These are phyloP conservation scores for Echeneis naucrates DNA, from an alignment of 2,797 vertebrate species.

Conservation along the genomic window DNA sequence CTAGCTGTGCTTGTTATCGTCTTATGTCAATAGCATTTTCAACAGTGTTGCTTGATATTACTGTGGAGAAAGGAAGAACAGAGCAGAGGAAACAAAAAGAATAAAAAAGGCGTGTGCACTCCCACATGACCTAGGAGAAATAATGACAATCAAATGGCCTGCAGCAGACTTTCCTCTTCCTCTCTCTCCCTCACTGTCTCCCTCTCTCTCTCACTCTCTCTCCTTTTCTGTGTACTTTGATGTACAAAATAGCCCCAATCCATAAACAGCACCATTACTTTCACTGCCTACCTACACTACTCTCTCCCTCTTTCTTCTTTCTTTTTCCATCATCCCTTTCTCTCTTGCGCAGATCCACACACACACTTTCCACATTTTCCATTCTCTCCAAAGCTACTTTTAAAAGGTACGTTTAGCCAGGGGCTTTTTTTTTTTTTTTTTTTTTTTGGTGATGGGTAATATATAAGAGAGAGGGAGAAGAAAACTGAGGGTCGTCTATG, in stretches of 20 bases:
- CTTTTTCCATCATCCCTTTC: slow-evolving; percentile 45
- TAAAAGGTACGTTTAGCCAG: slow-evolving; percentile 67
- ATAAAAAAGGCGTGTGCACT: slow-evolving; percentile 74
- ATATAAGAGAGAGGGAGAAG: slow-evolving; percentile 43
- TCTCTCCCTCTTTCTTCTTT: slow-evolving; percentile 55
- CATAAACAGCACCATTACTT: slow-evolving; percentile 83
- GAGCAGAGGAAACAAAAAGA: slow-evolving; percentile 70
- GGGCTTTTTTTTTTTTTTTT: slow-evolving; percentile 45
- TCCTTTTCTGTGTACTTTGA: slow-evolving; percentile 80
- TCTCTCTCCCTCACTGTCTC: slow-evolving; percentile 30
- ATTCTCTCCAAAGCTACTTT: slow-evolving; percentile 65
- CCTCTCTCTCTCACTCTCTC: slow-evolving; percentile 43
- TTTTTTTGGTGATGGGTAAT: slow-evolving; percentile 60
- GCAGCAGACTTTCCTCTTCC: slow-evolving; percentile 68
- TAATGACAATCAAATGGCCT: slow-evolving; percentile 84
- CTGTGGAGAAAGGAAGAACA: slow-evolving; percentile 65
- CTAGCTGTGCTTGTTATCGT: slow-evolving; percentile 72
- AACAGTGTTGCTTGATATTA: slow-evolving; percentile 71
- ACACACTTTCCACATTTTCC: slow-evolving; percentile 14
- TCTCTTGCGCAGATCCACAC: slow-evolving; percentile 6
- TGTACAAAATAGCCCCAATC: slow-evolving; percentile 83
- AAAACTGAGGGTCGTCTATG: slow-evolving; percentile 53
- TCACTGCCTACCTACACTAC: slow-evolving; percentile 72
- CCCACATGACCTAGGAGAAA: slow-evolving; percentile 80
- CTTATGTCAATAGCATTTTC: slow-evolving; percentile 77